Evolutionary conservation across 2,797 vertebrate species (phyloP), one percentile per base, ranked within the genome.

Genomic region (Sebastes hubbsi): DNA sequence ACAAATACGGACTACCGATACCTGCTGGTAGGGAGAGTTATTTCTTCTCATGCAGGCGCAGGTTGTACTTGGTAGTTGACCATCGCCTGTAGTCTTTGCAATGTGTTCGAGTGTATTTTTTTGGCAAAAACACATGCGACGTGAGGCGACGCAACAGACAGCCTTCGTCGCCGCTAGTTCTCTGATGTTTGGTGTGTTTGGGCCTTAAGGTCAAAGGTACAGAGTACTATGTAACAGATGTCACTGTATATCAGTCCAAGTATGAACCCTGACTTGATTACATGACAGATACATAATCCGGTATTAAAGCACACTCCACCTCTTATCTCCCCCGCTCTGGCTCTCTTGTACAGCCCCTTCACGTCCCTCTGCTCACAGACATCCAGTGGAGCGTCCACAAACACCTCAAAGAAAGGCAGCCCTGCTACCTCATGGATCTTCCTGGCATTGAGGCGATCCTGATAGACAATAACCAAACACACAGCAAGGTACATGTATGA

Each of bases 291-390:
- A 2, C 1, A 59, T 27, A 18, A 69, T 30, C 9, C 25, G 59
- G 16, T 24, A 58, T 63, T 16, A 62, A 59, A 49, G 22, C 2
- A 66, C 14, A 76, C 38, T 61, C 8, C 52, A 98, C 99, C 99
- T 98, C 96, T 97, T 90, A 99, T 99, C 94, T 99, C 98, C 72
- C 99, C 99, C 4, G 98, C 99, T 90, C 99, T 95, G 63, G 99
- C 99, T 91, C 96, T 97, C 93, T 99, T 99, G 91, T 99, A 99
- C 32, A 99, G 96, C 9, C 99, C 99, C 89, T 99, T 99, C 73
- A 97, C 99, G 55, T 99, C 98, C 87, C 99, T 96, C 93, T 99
- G 97, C 84, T 99, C 99, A 82, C 99, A 99, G 52, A 99, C 98
- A 13, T 99, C 96, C 87, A 99, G 89, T 0, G 99, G 99, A 24